Percentiles rank a stretch among this genome's conserved stretches.
Conservation (phyloP, 2,113 vertebrate genomes). For the Pygoscelis adeliae region DNA sequence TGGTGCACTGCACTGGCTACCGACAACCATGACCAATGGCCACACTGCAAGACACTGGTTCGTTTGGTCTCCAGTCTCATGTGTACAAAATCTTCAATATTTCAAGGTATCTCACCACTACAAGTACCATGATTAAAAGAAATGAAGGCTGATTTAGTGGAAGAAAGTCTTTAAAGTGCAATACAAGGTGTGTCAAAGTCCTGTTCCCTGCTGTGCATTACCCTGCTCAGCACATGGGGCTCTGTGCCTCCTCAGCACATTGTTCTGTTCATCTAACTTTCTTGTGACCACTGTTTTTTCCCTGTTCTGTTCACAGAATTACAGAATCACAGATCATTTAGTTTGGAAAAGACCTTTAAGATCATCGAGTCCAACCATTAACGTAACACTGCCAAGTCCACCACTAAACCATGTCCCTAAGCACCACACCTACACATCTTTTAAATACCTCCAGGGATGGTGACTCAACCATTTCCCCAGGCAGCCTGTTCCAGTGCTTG, state of each 20-base stretch:
- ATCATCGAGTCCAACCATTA: neutral
- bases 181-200: neutral
- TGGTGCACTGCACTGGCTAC: fast-evolving
- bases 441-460: neutral
- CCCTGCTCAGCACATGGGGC: neutral
- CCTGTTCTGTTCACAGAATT: neutral
- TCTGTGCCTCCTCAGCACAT: neutral
- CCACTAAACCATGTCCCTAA: neutral
- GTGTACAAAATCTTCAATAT: neutral
- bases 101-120: neutral
- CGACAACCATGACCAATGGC: neutral
- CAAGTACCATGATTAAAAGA: neutral
- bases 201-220: neutral
- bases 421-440: neutral
- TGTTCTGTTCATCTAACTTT: neutral
- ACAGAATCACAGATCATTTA: neutral
- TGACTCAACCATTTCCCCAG: neutral
- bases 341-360: neutral
- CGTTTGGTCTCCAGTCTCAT: neutral
- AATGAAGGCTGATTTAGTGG: neutral
- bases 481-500: neutral
- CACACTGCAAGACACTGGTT: neutral
- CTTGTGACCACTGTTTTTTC: neutral
- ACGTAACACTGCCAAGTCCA: neutral
- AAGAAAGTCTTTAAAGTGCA: neutral